Evolutionary conservation across 2,888 invertebrate species (phyloP), one percentile per base, ranked within the genome.

Genomic region (Noctua janthina): DNA sequence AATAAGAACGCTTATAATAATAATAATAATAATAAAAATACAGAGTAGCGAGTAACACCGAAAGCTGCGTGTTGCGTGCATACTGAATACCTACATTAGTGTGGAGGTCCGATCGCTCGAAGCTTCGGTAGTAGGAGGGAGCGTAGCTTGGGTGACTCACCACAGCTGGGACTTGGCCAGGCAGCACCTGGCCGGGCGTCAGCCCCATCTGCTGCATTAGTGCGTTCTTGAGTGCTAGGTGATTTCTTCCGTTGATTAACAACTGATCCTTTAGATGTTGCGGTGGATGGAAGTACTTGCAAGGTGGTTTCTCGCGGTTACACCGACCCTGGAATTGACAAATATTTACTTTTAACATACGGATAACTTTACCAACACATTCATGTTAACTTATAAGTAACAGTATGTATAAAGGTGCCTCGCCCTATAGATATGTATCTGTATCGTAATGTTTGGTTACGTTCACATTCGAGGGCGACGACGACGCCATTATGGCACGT

Each of bases 201-300:
- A 99, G 98, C 93, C 99, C 99, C 99, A 99, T 99, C 97, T 99
- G 99, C 97, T 99, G 99, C 98, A 99, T 99, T 94, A 99, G 98
- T 92, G 99, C 99, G 97, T 99, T 99, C 97, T 99, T 99, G 97
- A 99, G 97, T 94, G 99, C 99, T 97, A 99, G 98, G 97, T 99
- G 99, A 98, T 99, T 99, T 95, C 99, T 98, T 91, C 99, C 99
- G 97, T 99, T 99, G 98, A 99, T 99, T 97, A 99, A 98, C 96
- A 99, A 98, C 98, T 99, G 99, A 97, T 99, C 99, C 98, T 99
- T 99, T 94, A 99, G 98, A 97, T 99, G 99, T 97, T 99, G 99
- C 91, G 99, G 99, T 92, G 99, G 99, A 97, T 99, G 99, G 97
- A 99, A 99, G 97, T 99, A 99, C 98, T 99, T 99, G 99, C 99